phyloP scores from a whole-genome alignment of 2,113 vertebrate species.

The Gobius niger region DNA sequence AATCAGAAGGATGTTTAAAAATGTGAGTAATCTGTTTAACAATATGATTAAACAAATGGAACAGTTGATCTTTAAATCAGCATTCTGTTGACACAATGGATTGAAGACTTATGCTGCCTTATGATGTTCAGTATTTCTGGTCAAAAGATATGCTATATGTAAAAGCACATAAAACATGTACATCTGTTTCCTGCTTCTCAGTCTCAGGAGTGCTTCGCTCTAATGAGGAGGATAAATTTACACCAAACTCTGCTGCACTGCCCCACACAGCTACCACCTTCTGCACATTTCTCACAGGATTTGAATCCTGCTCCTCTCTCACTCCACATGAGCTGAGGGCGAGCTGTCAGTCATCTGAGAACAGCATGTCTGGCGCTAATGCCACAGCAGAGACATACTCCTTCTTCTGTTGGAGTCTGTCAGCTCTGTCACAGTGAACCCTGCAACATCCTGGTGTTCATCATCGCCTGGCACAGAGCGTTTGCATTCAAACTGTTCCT shows the following conservation, averaged over 20 bases:
- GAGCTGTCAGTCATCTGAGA: conserved; percentile 42
- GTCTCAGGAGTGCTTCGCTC: conserved; percentile 10
- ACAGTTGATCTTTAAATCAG: too few relatives aligned
- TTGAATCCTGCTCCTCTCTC: conserved; percentile 15
- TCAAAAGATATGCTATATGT: too few relatives aligned
- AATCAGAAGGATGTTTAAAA: too few relatives aligned
- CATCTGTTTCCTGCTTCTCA: too few relatives aligned
- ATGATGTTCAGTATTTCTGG: too few relatives aligned
- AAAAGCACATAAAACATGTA: too few relatives aligned
- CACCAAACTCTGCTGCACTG: conserved; percentile 37
- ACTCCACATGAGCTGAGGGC: conserved; percentile 11
- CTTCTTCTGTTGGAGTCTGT: conserved; percentile 30
- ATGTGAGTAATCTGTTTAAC: too few relatives aligned
- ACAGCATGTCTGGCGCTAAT: conserved; percentile 27
- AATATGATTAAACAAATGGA: too few relatives aligned
- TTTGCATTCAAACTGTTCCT: conserved; percentile 17
- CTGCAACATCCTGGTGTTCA: conserved; percentile 30
- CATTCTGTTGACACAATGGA: too few relatives aligned
- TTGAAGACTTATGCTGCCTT: too few relatives aligned
- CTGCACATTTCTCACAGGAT: conserved; percentile 1
- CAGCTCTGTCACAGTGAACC: conserved; percentile 37
- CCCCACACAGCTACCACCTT: conserved; percentile 18
- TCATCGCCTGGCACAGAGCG: conserved; percentile 28
- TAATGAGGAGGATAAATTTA: conserved; percentile 38
- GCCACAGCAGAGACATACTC: conserved; percentile 62